Conservation (phyloP, 2,113 vertebrate genomes). For the Caranx ignobilis region DNA sequence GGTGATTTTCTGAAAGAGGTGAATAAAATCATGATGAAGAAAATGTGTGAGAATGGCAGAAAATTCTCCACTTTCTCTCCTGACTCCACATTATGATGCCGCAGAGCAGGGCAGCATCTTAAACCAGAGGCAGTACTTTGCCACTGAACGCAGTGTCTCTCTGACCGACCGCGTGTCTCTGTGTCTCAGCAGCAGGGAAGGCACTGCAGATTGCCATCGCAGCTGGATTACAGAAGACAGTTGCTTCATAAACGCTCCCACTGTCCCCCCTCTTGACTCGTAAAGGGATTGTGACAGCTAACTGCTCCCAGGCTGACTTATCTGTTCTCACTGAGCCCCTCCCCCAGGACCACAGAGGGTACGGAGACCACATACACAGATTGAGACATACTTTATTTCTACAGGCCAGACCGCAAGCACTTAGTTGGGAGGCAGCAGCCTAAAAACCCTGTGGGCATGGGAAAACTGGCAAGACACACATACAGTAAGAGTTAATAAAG, state of each 20-base stretch:
- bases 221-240: conserved; percentile 44
- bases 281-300: conserved; percentile 47
- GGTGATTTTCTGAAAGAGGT: conserved; percentile 49
- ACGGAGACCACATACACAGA: conserved; percentile 57
- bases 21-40: conserved; percentile 44
- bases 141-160: conserved; percentile 41
- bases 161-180: conserved; percentile 8
- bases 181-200: conserved; percentile 33
- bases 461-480: conserved; percentile 22
- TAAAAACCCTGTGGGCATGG: conserved; percentile 53
- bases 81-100: conserved; percentile 7
- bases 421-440: conserved; percentile 48
- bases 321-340: conserved; percentile 44
- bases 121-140: conserved; percentile 40
- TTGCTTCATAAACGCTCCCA: conserved; percentile 54
- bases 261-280: conserved; percentile 43
- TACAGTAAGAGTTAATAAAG: conserved; percentile 63
- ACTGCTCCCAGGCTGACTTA: conserved; percentile 61
- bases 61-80: conserved; percentile 22
- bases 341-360: conserved; percentile 34
- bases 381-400: conserved; percentile 61
- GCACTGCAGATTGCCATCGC: conserved; percentile 32
- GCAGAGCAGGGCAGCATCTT: conserved; percentile 25
- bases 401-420: conserved; percentile 55
- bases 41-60: conserved; percentile 6